Evolutionary conservation across 2,888 invertebrate species (phyloP).

Genomic region (Leptopterna dolabrata): DNA sequence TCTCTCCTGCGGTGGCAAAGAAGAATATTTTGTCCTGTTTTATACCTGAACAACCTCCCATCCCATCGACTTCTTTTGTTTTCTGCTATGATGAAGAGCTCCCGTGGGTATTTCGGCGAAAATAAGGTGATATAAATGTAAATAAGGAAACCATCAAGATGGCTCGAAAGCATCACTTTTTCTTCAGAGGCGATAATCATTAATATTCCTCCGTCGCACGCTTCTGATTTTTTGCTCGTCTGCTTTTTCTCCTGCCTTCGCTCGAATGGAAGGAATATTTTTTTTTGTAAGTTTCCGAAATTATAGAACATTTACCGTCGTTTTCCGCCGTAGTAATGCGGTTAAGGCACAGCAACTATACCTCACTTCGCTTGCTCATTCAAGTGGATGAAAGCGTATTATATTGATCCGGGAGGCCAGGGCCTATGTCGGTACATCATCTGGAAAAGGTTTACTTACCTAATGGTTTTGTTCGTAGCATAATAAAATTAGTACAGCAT

Average conservation of each 20-base stretch:
- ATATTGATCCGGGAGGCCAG: no score
- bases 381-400: no score
- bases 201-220: constrained; percentile 29
- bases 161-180: constrained; percentile 30
- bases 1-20: not conserved
- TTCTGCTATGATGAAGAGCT: constrained; percentile 12
- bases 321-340: no score
- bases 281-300: not conserved
- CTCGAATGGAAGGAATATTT: not conserved
- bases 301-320: not conserved
- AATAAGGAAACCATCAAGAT: constrained; percentile 40
- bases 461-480: no score
- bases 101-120: constrained; percentile 18
- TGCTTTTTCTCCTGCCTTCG: not conserved
- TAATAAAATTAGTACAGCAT: no score
- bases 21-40: not conserved
- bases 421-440: no score
- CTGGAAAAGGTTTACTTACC: no score
- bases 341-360: no score
- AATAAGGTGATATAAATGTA: constrained; percentile 52
- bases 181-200: constrained; percentile 45
- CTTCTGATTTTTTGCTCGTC: not conserved
- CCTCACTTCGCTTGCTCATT: no score
- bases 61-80: constrained; percentile 13
- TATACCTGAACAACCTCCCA: not conserved